Evolutionary conservation across 2,888 invertebrate species (phyloP).

Genomic region (Caenorhabditis becei): DNA sequence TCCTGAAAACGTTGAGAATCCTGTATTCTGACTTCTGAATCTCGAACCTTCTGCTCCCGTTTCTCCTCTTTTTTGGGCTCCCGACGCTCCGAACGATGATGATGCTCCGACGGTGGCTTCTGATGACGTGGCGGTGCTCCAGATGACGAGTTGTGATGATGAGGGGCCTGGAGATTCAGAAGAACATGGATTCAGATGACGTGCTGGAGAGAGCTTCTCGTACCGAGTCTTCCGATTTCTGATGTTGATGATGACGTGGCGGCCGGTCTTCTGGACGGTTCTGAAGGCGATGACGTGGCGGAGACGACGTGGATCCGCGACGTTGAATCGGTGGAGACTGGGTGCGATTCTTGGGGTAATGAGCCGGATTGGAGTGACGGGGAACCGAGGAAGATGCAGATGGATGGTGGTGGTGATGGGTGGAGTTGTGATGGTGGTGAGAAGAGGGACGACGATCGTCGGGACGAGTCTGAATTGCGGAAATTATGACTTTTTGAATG

Average conservation of each 20-base stretch:
- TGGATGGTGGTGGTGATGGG: background rate
- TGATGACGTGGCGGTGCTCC: too few species aligned
- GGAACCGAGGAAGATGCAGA: background rate
- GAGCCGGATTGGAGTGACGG: conserved; percentile 21
- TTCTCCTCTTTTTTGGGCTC: too few species aligned
- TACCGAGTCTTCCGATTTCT: background rate
- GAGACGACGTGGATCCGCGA: conserved; percentile 4
- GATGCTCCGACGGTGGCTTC: too few species aligned
- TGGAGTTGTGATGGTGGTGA: conserved; percentile 23
- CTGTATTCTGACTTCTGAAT: too few species aligned
- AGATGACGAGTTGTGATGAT: too few species aligned
- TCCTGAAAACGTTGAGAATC: too few species aligned
- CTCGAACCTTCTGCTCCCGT: too few species aligned
- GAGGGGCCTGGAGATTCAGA: too few species aligned
- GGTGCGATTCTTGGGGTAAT: background rate
- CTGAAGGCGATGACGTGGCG: conserved; percentile 11
- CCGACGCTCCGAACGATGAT: too few species aligned
- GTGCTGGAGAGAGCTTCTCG: too few species aligned
- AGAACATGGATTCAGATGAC: too few species aligned
- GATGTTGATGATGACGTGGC: background rate
- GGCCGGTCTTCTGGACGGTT: background rate
- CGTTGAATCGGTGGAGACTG: conserved; percentile 11
- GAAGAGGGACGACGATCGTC: conserved; percentile 25
- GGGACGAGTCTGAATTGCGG: conserved; percentile 24
- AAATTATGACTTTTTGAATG: background rate